These are phyloP conservation scores for Cryptoblepharus egeriae DNA, from an alignment of 2,797 vertebrate genomes.

Conservation along the genomic window DNA sequence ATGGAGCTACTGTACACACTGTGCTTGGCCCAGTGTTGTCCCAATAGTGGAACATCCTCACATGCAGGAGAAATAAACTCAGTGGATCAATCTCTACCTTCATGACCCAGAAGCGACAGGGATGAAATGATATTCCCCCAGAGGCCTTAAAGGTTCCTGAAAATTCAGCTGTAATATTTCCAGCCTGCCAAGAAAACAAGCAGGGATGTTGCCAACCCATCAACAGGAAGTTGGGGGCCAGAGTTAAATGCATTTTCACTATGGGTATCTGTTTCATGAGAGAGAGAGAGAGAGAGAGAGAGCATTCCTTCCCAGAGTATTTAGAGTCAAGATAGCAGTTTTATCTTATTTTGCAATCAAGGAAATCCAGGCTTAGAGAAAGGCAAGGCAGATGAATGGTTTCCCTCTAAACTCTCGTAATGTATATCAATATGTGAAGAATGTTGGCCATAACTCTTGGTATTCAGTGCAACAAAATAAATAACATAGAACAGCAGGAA, in stretches of 20 bases:
- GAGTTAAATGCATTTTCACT: conserved; percentile 33
- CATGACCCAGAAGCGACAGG: conserved; percentile 2
- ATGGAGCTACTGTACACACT: not conserved
- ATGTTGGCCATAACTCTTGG: conserved; percentile 59
- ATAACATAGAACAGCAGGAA: conserved; percentile 46
- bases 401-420: conserved; percentile 70
- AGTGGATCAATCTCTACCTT: conserved; percentile 19
- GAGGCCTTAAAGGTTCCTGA: conserved; percentile 17
- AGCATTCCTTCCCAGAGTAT: conserved; percentile 69
- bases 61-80: conserved; percentile 25
- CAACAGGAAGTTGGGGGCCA: conserved; percentile 17
- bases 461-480: conserved; percentile 68
- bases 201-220: conserved; percentile 8
- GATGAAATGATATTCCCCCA: conserved; percentile 31
- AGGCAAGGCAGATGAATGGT: conserved; percentile 68
- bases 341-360: conserved; percentile 65
- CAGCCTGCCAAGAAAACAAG: conserved; percentile 33
- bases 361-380: conserved; percentile 66
- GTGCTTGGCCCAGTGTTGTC: not conserved
- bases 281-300: conserved; percentile 15
- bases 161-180: conserved; percentile 36
- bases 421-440: conserved; percentile 63
- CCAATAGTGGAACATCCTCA: conserved; percentile 21
- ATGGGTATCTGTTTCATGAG: not conserved
- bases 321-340: conserved; percentile 64